Percentiles rank a stretch among this genome's conserved stretches.
These are phyloP conservation scores for Aplysia californica DNA, from an alignment of 1,140 invertebrate genomes.

Conservation along the genomic window DNA sequence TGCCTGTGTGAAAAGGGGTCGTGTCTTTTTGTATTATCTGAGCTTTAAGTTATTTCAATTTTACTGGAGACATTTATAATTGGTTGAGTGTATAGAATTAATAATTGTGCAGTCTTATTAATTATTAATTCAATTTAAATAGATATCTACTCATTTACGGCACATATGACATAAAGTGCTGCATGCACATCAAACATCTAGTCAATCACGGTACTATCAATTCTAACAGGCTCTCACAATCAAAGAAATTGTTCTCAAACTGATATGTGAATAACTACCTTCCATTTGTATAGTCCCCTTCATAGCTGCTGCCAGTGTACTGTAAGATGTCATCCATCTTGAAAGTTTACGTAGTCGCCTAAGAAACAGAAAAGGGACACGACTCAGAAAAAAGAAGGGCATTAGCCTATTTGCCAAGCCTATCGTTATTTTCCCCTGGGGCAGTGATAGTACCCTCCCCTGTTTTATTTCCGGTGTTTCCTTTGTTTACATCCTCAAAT, in stretches of 20 bases:
- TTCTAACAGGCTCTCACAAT: not conserved
- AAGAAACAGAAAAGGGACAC: not conserved
- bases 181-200: not conserved
- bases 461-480: too few species aligned
- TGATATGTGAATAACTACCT: slow-evolving; percentile 36
- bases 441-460: too few species aligned
- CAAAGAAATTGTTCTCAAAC: not conserved
- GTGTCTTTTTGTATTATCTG: too few species aligned
- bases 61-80: too few species aligned
- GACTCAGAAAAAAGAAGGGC: too few species aligned
- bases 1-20: too few species aligned
- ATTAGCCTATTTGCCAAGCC: too few species aligned
- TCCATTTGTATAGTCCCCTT: slow-evolving; percentile 64
- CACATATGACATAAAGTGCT: not conserved
- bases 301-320: slow-evolving; percentile 66
- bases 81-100: not conserved
- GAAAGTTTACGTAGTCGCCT: not conserved
- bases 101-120: not conserved
- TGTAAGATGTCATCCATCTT: slow-evolving; percentile 36
- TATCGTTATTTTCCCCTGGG: too few species aligned
- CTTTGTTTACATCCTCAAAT: too few species aligned
- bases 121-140: not conserved
- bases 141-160: not conserved
- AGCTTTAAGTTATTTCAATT: too few species aligned
- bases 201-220: not conserved